Conservation (phyloP, 2,888 invertebrate genomes). For the Ferrisia virgata region DNA sequence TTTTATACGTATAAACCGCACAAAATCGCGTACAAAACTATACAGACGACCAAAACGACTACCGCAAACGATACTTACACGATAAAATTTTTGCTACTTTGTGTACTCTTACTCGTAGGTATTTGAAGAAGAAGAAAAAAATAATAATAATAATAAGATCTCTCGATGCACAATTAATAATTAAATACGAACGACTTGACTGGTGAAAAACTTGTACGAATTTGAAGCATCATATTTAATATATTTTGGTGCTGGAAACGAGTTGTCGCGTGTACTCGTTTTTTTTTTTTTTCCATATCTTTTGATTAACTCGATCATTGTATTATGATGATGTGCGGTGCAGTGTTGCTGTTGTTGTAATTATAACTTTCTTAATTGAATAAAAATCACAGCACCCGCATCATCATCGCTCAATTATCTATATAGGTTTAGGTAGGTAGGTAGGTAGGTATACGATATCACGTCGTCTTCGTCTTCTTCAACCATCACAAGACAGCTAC, state of each 20-base stretch:
- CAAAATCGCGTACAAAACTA: not conserved
- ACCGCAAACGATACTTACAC: not conserved
- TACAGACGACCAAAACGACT: not conserved
- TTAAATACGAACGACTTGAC: not conserved
- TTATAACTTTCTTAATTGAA: slow-evolving; percentile 26
- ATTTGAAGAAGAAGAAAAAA: too few species aligned
- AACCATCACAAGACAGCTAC: too few species aligned
- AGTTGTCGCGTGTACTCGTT: not conserved
- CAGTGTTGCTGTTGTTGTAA: not conserved
- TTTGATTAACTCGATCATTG: not conserved
- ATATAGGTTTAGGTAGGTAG: too few species aligned
- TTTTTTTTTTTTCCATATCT: not conserved
- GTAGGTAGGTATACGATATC: too few species aligned
- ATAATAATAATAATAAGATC: too few species aligned
- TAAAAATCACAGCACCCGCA: slow-evolving; percentile 3
- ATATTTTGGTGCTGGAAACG: too few species aligned
- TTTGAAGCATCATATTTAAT: too few species aligned
- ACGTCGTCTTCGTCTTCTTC: not conserved
- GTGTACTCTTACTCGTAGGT: too few species aligned
- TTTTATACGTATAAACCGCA: not conserved
- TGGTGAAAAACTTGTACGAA: not conserved
- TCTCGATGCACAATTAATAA: too few species aligned
- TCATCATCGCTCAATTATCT: not conserved
- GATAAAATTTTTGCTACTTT: too few species aligned
- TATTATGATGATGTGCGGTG: too few species aligned